Percentiles rank a stretch among this genome's conserved stretches.
Conservation (phyloP, 2,113 vertebrate species). For the Phalacrocorax pelagicus region DNA sequence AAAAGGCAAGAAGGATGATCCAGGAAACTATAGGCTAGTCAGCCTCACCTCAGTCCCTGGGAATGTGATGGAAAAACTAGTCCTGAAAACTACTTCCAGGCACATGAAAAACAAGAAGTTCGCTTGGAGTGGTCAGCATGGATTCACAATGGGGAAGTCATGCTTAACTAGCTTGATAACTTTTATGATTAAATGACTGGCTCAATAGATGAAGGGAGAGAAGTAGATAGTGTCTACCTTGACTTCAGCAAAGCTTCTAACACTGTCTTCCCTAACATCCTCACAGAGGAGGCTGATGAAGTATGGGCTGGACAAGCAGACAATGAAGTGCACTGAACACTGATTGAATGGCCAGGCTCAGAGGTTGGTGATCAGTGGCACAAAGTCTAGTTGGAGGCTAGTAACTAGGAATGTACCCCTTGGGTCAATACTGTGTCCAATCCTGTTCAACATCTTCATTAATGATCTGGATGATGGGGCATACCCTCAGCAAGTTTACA, state of each 20-base stretch:
- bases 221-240: background rate
- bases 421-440: background rate
- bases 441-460: background rate
- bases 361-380: background rate
- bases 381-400: background rate
- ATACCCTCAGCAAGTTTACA: background rate
- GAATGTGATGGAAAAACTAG: background rate
- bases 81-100: background rate
- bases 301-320: background rate
- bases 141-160: background rate
- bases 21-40: background rate
- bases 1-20: background rate
- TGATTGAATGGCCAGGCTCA: too few species aligned
- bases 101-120: background rate
- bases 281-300: background rate
- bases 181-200: background rate
- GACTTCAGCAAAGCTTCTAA: background rate
- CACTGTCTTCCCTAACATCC: background rate
- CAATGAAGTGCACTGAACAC: background rate
- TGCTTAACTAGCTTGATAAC: background rate
- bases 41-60: background rate
- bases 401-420: background rate
- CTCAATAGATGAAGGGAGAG: fast-evolving
- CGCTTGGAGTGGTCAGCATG: background rate
- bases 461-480: background rate